A percentile compares a stretch with the other conserved stretches of the same genome.
Evolutionary conservation across 2,888 invertebrate genomes (phyloP).

Genomic region (Elaeidobius kamerunicus): DNA sequence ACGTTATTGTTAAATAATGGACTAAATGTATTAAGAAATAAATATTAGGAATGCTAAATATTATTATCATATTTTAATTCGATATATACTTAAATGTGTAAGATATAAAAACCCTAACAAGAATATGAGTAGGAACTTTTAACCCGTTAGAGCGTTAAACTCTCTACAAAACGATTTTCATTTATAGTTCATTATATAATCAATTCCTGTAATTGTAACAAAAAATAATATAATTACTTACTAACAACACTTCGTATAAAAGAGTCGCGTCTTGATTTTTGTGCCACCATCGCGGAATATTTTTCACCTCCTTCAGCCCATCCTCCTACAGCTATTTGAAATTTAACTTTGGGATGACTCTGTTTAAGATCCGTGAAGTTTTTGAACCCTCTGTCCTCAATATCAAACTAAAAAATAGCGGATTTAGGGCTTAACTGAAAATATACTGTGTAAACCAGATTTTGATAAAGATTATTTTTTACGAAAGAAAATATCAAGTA

Average conservation of each 20-base stretch:
- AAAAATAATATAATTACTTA: constrained; percentile 44
- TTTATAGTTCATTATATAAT: no score
- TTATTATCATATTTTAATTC: no score
- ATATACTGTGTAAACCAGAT: constrained; percentile 26
- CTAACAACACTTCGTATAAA: constrained; percentile 76
- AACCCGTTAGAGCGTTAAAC: no score
- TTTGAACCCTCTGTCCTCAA: constrained; percentile 70
- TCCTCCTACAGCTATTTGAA: constrained; percentile 81
- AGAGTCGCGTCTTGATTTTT: constrained; percentile 62
- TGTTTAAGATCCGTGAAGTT: constrained; percentile 74
- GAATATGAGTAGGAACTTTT: no score
- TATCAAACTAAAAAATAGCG: constrained; percentile 58
- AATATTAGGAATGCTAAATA: no score
- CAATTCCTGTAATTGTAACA: not conserved
- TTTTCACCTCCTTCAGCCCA: constrained; percentile 90
- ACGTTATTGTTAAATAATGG: no score
- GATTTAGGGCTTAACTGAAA: not conserved
- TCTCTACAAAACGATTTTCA: no score
- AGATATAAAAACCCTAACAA: no score
- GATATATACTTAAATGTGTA: no score
- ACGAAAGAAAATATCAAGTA: not conserved
- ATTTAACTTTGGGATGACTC: constrained; percentile 69
- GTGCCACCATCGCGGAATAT: constrained; percentile 77
- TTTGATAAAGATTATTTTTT: no score
- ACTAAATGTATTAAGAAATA: no score